Evolutionary conservation across 2,797 vertebrate species (phyloP), one percentile per base, ranked within the genome.

Genomic region (Serranus cabrilla): DNA sequence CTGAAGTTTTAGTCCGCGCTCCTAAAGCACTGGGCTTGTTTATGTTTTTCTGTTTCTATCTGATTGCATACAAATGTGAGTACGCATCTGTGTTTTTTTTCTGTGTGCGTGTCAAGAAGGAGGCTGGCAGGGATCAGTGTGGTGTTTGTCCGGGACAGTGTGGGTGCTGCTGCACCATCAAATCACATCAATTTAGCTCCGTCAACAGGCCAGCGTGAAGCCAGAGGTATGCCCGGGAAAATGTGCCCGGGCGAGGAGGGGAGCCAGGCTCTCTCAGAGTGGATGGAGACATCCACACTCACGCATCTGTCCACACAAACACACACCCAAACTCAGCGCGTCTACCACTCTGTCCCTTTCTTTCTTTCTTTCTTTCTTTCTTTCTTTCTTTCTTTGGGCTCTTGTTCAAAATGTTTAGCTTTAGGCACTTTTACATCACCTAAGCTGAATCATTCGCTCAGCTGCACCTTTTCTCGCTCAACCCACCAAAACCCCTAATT

Each of bases 111-210:
- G 83, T 76, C 21, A 51, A 62, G 70, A 46, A 34, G 65, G 50
- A 78, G 46, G 76, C 66, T 79, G 72, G 71, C 76, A 84, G 55
- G 50, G 71, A 76, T 62, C 65, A 61, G 57, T 40, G 67, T 25
- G 13, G 21, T 77, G 61, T 76, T 82, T 74, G 64, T 76, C 46
- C 16, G 25, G 63, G 63, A 70, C 76, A 71, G 75, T 72, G 74
- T 73, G 83, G 65, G 62, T 64, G 75, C 76, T 57, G 76, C 87
- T 80, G 82, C 81, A 80, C 71, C 85, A 84, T 89, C 82, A 82
- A 74, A 79, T 90, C 86, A 86, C 82, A 89, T 92, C 81, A 84
- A 56, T 81, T 89, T 81, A 78, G 71, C 76, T 81, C 65, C 54
- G 34, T 83, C 77, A 85, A 65, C 87, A 65, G 73, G 27, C 56